Conservation (phyloP, 2,797 vertebrate genomes). For the Pagetopsis macropterus region DNA sequence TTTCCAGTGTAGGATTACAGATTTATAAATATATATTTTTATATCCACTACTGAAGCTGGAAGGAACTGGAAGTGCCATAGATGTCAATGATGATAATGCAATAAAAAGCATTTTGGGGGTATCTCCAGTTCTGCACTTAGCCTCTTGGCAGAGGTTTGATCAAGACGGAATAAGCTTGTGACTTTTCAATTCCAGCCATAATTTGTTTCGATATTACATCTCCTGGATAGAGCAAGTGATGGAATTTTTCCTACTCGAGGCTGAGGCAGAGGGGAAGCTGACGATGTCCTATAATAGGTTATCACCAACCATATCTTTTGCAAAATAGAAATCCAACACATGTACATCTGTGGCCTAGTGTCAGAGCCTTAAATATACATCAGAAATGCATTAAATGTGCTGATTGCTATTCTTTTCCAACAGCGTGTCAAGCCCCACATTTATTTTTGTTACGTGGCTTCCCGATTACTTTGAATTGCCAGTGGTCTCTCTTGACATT, state of each 20-base stretch:
- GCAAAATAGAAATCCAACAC: conserved; percentile 98
- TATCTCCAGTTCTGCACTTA: conserved; percentile 93
- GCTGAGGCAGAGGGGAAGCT: conserved; percentile 81
- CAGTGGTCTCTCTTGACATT: conserved; percentile 85
- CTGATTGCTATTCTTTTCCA: conserved; percentile 96
- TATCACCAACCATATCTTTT: conserved; percentile 95
- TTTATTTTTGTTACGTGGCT: conserved; percentile 88
- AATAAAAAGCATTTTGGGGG: conserved; percentile 91
- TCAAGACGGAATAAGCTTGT: conserved; percentile 98
- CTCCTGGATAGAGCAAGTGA: conserved; percentile 92
- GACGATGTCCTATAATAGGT: conserved; percentile 96
- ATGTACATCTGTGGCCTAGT: conserved; percentile 98
- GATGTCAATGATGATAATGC: conserved; percentile 96
- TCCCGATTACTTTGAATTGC: conserved; percentile 93
- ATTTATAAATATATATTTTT: conserved; percentile 39
- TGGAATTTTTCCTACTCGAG: conserved; percentile 92
- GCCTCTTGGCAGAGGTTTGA: conserved; percentile 96
- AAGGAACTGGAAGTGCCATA: conserved; percentile 79
- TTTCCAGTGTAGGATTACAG: conserved; percentile 23
- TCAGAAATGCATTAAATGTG: conserved; percentile 99
- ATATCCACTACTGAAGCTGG: conserved; percentile 34
- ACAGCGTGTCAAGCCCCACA: conserved; percentile 90
- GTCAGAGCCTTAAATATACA: conserved; percentile 96
- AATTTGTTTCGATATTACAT: conserved; percentile 99
- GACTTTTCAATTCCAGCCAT: conserved; percentile 99